Evolutionary conservation across 92 coral and sea anemone species (phyloP), one percentile per base, ranked within the genome.

Genomic region (Isaurus tuberculatus): DNA sequence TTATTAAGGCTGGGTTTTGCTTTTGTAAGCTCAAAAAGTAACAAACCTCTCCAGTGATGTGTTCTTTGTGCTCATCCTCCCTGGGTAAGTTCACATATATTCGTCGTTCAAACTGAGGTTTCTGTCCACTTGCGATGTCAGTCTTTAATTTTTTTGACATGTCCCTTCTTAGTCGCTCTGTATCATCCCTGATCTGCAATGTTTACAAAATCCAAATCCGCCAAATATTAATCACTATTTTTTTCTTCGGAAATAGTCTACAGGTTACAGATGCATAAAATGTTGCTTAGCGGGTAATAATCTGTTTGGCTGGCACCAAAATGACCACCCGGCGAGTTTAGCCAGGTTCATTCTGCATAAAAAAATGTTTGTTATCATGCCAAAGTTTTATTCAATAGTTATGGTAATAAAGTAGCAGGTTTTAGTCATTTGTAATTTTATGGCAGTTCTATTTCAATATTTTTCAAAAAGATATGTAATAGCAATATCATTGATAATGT

Each of bases 41-140:
- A 81, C 89, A 75, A 73, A 89, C 90, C 92, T 89, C 85, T 73
- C 92, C 90, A 89, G 77, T 79, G 44, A 70, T 73, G 44, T 89
- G 90, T 3, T 90, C 87, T 66, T 75, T 80, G 81, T 90, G 92
- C n/a, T 90, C 92, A 14, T 37, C 79, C 79, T 81, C 88, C n/a
- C 70, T 90, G 42, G 92, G 85, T 31, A 90, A 60, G 0, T 74
- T 30, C 25, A 86, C 74, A 63, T 86, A 90, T 2, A 86, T 90
- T 49, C 92, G 81, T 1, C 88, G 80, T 74, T 86, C 92, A 42
- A 65, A 74, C 5, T 11, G 49, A 17, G 92, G 90, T 74, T 89
- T 89, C 53, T 80, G 26, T 30, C 83, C 85, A 32, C 65, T 74
- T 43, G 27, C 37, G 4, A 86, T 63, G n/a, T 72, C 81, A 44